Evolutionary conservation across 2,113 vertebrate genomes (phyloP).

Genomic region (Ptilorrhoa leucosticta): DNA sequence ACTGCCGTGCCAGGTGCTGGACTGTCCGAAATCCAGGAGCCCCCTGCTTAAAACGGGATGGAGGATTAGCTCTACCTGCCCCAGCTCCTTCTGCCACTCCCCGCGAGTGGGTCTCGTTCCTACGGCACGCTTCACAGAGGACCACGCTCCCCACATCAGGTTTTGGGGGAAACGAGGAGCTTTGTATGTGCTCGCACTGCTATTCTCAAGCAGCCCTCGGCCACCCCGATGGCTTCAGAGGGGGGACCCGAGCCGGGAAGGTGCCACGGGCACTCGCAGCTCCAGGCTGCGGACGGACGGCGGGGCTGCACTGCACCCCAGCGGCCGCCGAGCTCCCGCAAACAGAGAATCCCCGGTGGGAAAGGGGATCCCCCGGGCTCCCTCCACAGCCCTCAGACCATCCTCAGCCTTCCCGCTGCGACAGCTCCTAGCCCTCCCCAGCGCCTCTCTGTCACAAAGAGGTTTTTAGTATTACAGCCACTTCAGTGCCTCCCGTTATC

Average conservation of each 20-base stretch:
- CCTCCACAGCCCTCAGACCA: background rate
- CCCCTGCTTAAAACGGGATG: rapidly evolving
- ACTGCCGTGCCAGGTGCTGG: background rate
- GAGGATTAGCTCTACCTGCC: background rate
- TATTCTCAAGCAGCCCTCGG: background rate
- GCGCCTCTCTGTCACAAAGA: background rate
- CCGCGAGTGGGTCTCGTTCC: background rate
- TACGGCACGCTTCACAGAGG: background rate
- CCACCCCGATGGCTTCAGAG: background rate
- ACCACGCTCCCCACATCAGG: rapidly evolving
- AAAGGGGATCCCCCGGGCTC: background rate
- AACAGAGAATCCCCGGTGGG: rapidly evolving
- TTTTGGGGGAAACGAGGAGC: background rate
- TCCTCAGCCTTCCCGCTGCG: background rate
- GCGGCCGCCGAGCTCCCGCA: background rate
- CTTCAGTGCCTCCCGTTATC: rapidly evolving
- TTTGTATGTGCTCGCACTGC: rapidly evolving
- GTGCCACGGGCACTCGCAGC: rapidly evolving
- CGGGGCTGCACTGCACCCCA: background rate
- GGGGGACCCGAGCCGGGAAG: rapidly evolving
- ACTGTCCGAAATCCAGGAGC: background rate
- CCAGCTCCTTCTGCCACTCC: background rate
- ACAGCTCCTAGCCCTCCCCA: background rate
- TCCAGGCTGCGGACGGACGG: rapidly evolving
- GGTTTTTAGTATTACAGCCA: background rate